A percentile compares a stretch with the other conserved stretches of the same genome.
These are phyloP conservation scores for Kradibia gibbosae DNA, from an alignment of 1,140 invertebrate genomes.

Conservation along the genomic window DNA sequence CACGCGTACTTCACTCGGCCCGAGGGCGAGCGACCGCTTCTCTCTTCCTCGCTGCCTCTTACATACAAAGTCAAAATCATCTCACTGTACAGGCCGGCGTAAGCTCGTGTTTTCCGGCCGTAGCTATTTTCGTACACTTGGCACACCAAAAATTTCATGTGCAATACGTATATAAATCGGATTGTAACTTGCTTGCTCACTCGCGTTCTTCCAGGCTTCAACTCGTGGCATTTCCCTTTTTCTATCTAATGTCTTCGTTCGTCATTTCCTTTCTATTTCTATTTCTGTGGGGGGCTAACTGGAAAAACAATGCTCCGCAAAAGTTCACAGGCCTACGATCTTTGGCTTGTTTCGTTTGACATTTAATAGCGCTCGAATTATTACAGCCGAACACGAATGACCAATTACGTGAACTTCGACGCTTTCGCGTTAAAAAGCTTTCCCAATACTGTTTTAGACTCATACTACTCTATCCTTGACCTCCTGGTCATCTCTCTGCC, in stretches of 20 bases:
- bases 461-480: constrained; percentile 17
- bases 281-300: neutral
- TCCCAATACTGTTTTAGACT: neutral
- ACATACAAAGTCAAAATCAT: constrained; percentile 44
- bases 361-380: neutral
- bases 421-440: neutral
- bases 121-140: constrained; percentile 42
- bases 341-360: neutral
- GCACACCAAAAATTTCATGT: constrained; percentile 42
- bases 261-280: neutral
- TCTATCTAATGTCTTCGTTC: neutral
- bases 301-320: neutral
- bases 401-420: neutral
- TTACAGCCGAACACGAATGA: neutral
- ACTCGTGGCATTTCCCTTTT: neutral
- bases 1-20: constrained; percentile 4
- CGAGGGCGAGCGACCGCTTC: neutral
- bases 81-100: constrained; percentile 28
- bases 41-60: constrained; percentile 23
- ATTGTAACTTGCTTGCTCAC: constrained; percentile 31
- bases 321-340: no score
- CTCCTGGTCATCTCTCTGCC: neutral
- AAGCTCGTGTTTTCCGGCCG: constrained; percentile 27
- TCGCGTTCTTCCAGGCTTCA: constrained; percentile 14
- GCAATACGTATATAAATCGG: constrained; percentile 22